Evolutionary conservation across 2,113 vertebrate species (phyloP).

Genomic region (Bubo scandiacus): DNA sequence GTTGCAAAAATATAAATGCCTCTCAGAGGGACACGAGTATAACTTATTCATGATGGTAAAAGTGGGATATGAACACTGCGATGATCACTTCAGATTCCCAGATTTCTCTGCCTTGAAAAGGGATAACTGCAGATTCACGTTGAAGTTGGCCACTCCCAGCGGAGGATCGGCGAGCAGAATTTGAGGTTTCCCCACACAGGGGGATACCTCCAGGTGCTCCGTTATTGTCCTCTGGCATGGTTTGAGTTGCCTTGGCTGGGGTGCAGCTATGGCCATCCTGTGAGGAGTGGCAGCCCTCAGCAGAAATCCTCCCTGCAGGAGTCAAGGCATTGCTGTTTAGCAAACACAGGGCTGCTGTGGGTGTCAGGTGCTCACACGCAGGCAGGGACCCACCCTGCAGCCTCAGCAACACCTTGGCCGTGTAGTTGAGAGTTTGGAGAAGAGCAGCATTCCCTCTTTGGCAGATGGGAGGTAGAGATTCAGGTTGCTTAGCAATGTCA

Average conservation of each 20-base stretch:
- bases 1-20: not conserved
- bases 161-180: not conserved
- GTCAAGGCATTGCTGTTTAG: not conserved
- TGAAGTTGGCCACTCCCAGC: not conserved
- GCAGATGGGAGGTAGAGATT: not conserved
- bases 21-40: not conserved
- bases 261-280: accelerated
- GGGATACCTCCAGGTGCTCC: not conserved
- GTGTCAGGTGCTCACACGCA: accelerated
- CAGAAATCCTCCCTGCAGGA: not conserved
- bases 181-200: not conserved
- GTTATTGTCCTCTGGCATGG: not conserved
- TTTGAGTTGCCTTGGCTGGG: not conserved
- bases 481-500: not conserved
- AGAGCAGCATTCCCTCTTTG: not conserved
- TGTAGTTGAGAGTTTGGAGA: not conserved
- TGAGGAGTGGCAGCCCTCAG: not conserved
- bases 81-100: accelerated
- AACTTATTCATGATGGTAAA: not conserved
- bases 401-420: accelerated
- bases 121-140: accelerated
- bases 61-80: not conserved
- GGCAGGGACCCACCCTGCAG: not conserved
- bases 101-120: not conserved
- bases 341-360: not conserved